A percentile compares a stretch with the other conserved stretches of the same genome.
These are phyloP conservation scores for Bradypus variegatus DNA, from an alignment of 2,797 vertebrate genomes.

Conservation along the genomic window DNA sequence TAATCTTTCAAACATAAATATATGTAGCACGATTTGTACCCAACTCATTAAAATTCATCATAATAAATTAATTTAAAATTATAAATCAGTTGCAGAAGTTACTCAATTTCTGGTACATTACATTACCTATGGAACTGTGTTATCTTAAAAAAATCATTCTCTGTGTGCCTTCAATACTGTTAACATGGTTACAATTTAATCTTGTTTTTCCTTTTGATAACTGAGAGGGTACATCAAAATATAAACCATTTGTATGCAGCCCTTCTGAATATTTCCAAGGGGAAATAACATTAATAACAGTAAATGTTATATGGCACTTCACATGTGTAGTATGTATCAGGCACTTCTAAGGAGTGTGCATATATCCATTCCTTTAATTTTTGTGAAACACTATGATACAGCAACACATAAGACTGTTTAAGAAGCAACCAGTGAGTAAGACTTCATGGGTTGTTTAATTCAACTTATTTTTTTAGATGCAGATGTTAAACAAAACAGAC, in stretches of 20 bases:
- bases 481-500: not conserved
- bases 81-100: not conserved
- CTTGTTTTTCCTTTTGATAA: not conserved
- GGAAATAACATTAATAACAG: not conserved
- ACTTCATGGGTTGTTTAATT: not conserved
- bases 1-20: not conserved
- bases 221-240: not conserved
- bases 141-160: not conserved
- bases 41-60: slow-evolving; percentile 4
- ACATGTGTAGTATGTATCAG: not conserved
- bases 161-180: not conserved
- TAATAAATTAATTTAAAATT: slow-evolving; percentile 22
- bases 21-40: not conserved
- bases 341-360: not conserved
- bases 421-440: not conserved
- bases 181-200: not conserved
- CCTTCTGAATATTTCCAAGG: not conserved
- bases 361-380: not conserved
- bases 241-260: not conserved
- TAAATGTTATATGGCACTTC: not conserved
- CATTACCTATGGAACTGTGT: not conserved
- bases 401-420: not conserved
- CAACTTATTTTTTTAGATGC: not conserved
- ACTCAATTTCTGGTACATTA: slow-evolving; percentile 21
- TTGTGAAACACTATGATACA: not conserved